Base-by-base conservation (phyloP, 2,797 vertebrate genomes). In the Neosilurus mollespiculum region DNA sequence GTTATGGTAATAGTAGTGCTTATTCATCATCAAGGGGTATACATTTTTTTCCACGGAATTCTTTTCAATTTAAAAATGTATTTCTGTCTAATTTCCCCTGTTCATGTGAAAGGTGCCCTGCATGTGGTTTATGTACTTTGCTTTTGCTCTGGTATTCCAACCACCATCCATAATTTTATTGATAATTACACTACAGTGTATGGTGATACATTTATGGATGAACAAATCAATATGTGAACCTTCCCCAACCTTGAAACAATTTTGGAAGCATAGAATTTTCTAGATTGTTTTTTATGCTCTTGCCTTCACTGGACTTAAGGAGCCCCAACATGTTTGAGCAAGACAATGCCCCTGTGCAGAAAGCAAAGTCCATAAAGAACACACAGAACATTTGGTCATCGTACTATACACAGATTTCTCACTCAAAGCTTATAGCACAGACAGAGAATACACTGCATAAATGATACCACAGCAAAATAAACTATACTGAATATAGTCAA, bases 381-480 rank as follows among this genome's bases (percentile, higher is more conserved):
- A 78, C 66, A 18, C 71, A 72, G 49, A n/a, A 61, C 26, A 79
- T 54, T 18, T 70, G 76, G 64, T 77, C 58, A 76, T 49, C 73
- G 12, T 22, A 37, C 56, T 20, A 24, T 9, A 34, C 16, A 12
- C 26, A 34, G 26, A 22, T 34, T 34, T 58, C 54, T 75, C 26
- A 34, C 16, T 30, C 15, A 18, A 56, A 73, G 71, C 24, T 56
- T 30, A 15, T 14, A 49, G 10, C 62, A 69, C 14, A 30, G 51
- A 67, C 30, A 81, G 54, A 37, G 30, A 34, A 30, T 75, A 79
- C 30, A 30, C 30, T 30, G 30, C 30, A 30, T 30, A 30, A 30
- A 43, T 43, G 4, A 43, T 43, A 43, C 43, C 43, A 43, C 43
- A 43, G 4, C 8, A 43, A 43, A 43, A 43, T 43, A 43, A 5